Evolutionary conservation across 37 sponge, comb jelly and placozoan species (phyloP).

Genomic region (Cliona cf. orientalis): DNA sequence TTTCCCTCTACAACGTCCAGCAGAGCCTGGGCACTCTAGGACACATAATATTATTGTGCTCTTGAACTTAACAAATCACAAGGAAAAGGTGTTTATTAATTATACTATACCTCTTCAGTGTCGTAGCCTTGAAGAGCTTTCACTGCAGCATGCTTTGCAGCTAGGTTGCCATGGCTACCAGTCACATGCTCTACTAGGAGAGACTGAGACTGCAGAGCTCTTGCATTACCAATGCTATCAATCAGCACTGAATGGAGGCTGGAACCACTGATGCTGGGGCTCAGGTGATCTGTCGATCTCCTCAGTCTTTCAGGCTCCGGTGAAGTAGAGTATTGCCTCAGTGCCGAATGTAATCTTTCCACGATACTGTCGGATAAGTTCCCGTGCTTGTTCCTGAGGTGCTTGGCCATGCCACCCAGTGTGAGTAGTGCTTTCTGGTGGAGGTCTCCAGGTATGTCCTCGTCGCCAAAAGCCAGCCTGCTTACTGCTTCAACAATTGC

Average conservation of each 20-base stretch:
- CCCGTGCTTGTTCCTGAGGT: neutral
- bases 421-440: conserved; percentile 37
- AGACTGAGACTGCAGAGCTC: conserved; percentile 9
- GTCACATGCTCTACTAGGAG: conserved; percentile 22
- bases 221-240: conserved; percentile 70
- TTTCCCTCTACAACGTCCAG: conserved; percentile 13
- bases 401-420: conserved; percentile 51
- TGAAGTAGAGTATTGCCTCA: neutral
- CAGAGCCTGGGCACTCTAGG: conserved; percentile 58
- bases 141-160: conserved; percentile 59
- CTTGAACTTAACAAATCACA: neutral
- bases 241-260: conserved; percentile 38
- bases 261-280: neutral
- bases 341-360: conserved; percentile 3
- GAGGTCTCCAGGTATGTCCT: neutral
- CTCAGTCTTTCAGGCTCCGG: no score
- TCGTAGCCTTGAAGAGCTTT: conserved; percentile 53
- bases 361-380: conserved; percentile 36
- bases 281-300: neutral
- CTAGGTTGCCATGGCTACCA: neutral
- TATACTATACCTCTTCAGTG: conserved; percentile 40
- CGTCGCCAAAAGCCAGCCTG: conserved; percentile 5
- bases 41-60: neutral
- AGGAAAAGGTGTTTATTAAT: neutral
- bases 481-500: conserved; percentile 3